These are phyloP conservation scores for Argynnis bischoffii DNA, from an alignment of 2,888 invertebrate species.

Conservation along the genomic window DNA sequence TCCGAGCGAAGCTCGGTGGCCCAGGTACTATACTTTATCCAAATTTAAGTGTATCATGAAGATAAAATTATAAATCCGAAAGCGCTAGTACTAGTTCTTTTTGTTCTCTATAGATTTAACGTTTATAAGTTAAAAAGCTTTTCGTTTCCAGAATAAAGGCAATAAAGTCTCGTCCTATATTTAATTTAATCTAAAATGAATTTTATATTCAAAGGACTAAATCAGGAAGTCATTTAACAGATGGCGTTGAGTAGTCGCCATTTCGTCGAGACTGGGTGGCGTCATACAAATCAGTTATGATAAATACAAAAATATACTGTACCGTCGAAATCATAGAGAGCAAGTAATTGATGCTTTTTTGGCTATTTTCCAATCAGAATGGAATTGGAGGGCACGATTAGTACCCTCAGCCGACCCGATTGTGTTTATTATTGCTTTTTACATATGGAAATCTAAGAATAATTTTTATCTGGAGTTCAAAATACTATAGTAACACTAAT, in stretches of 20 bases:
- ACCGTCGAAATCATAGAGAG: neutral
- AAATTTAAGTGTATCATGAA: neutral
- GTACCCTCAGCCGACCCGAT: too few species aligned
- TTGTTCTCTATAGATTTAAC: slow-evolving; percentile 10
- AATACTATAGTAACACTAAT: too few species aligned
- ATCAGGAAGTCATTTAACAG: slow-evolving; percentile 27
- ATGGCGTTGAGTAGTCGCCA: slow-evolving; percentile 31
- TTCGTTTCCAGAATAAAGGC: slow-evolving; percentile 25
- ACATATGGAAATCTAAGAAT: too few species aligned
- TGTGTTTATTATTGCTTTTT: too few species aligned
- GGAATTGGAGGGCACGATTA: too few species aligned
- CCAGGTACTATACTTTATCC: neutral
- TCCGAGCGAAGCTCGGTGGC: too few species aligned
- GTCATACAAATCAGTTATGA: slow-evolving; percentile 27
- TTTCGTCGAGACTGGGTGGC: slow-evolving; percentile 40
- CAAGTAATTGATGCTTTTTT: slow-evolving; percentile 8
- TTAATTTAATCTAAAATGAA: slow-evolving; percentile 8
- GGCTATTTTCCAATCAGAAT: neutral
- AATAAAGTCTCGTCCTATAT: slow-evolving; percentile 19
- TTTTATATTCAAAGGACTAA: slow-evolving; percentile 17
- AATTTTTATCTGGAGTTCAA: too few species aligned
- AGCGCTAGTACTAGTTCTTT: slow-evolving; percentile 4
- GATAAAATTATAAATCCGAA: slow-evolving; percentile 2
- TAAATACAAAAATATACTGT: slow-evolving; percentile 28
- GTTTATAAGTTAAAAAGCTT: slow-evolving; percentile 8